Evolutionary conservation across 2,888 invertebrate species (phyloP).

Genomic region (Carterocephalus palaemon): DNA sequence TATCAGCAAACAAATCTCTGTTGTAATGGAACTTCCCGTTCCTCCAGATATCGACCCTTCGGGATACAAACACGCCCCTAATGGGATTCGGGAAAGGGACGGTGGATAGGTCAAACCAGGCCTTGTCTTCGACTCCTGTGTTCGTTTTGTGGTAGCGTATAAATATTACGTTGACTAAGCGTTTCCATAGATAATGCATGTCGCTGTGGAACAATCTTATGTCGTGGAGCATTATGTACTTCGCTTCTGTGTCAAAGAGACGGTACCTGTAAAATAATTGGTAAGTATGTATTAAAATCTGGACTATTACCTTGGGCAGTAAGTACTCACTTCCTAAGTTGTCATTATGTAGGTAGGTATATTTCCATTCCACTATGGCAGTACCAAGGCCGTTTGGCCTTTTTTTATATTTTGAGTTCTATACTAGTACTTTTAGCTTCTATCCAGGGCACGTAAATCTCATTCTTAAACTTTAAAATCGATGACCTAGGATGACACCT

Average conservation of each 20-base stretch:
- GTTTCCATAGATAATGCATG: slow-evolving; percentile 86
- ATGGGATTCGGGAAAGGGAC: slow-evolving; percentile 84
- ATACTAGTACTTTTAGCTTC: too few species aligned
- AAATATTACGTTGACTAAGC: slow-evolving; percentile 86
- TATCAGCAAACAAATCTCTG: slow-evolving; percentile 75
- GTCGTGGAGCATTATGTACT: slow-evolving; percentile 85
- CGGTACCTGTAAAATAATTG: slow-evolving; percentile 74
- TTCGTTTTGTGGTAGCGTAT: slow-evolving; percentile 76
- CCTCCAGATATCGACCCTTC: slow-evolving; percentile 84
- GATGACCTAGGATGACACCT: too few species aligned
- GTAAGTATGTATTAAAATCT: background rate
- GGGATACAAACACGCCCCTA: slow-evolving; percentile 76
- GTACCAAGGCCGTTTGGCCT: too few species aligned
- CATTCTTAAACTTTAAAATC: too few species aligned
- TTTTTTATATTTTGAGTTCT: too few species aligned
- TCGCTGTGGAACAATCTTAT: slow-evolving; percentile 81
- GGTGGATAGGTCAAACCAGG: slow-evolving; percentile 85
- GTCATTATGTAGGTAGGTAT: too few species aligned
- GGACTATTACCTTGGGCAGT: too few species aligned
- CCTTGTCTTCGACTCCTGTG: slow-evolving; percentile 45
- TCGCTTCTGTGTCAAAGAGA: slow-evolving; percentile 83
- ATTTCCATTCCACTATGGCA: too few species aligned
- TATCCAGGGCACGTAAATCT: too few species aligned
- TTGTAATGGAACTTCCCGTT: slow-evolving; percentile 79
- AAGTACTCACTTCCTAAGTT: too few species aligned